Percentiles rank a stretch among this genome's conserved stretches.
Evolutionary conservation across 2,113 vertebrate species (phyloP).

Genomic region (Scytalopus superciliaris): DNA sequence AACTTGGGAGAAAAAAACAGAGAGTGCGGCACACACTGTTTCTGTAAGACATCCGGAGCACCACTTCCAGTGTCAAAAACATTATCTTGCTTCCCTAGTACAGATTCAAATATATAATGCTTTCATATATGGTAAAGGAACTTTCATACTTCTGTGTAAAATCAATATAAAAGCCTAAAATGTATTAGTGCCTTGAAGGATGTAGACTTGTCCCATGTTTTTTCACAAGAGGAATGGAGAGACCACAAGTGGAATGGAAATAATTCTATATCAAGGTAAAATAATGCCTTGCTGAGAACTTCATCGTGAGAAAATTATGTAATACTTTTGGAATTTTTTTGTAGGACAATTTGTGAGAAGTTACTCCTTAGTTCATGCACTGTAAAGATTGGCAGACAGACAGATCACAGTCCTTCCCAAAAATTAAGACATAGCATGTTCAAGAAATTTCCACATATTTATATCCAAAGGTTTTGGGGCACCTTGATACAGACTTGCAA

Average conservation of each 20-base stretch:
- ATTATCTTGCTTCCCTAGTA: neutral
- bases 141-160: neutral
- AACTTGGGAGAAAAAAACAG: neutral
- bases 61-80: neutral
- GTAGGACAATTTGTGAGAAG: neutral
- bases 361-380: neutral
- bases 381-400: fast-evolving
- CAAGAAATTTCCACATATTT: neutral
- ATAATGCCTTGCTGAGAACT: neutral
- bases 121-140: neutral
- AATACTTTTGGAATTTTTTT: neutral
- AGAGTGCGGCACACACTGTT: neutral
- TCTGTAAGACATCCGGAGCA: neutral
- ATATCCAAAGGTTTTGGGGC: neutral
- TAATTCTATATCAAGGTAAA: neutral
- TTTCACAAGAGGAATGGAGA: neutral
- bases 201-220: neutral
- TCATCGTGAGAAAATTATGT: neutral
- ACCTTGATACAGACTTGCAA: neutral
- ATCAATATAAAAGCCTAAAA: neutral
- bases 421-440: neutral
- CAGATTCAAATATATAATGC: neutral
- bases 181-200: neutral
- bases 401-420: neutral
- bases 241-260: neutral